These are phyloP conservation scores for Clarias laeviceps DNA, from an alignment of 2,797 vertebrate species.

Conservation along the genomic window DNA sequence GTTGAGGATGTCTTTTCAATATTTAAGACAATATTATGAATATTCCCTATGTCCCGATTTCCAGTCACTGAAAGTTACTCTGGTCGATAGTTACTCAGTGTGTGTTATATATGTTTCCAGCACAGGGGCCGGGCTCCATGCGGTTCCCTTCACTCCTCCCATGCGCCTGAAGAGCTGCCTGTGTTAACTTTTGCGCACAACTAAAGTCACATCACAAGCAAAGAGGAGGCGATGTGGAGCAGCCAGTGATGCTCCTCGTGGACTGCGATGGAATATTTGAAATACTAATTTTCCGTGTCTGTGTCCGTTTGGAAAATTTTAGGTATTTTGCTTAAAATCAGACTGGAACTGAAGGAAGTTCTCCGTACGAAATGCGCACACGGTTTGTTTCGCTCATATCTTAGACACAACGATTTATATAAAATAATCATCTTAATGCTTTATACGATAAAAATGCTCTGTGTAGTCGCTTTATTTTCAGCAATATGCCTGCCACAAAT, in stretches of 20 bases:
- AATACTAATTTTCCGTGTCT: background rate
- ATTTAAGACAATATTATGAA: slow-evolving; percentile 1
- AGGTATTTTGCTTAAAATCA: background rate
- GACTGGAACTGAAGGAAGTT: background rate
- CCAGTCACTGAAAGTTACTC: slow-evolving; percentile 52
- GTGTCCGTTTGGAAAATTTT: background rate
- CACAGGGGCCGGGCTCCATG: slow-evolving; percentile 76
- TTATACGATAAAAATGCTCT: background rate
- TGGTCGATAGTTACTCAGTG: slow-evolving; percentile 60
- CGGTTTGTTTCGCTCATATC: slow-evolving; percentile 15
- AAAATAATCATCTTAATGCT: background rate
- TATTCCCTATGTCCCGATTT: slow-evolving; percentile 32
- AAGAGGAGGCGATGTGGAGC: background rate
- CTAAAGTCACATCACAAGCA: background rate
- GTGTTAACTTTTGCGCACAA: slow-evolving; percentile 63
- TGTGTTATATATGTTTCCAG: slow-evolving; percentile 78
- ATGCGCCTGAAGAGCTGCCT: slow-evolving; percentile 71
- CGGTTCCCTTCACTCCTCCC: slow-evolving; percentile 79
- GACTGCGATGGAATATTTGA: slow-evolving; percentile 4
- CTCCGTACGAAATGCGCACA: slow-evolving; percentile 10
- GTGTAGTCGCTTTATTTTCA: background rate
- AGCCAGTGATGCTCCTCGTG: background rate
- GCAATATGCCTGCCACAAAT: background rate
- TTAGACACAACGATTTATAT: background rate
- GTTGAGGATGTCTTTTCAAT: background rate